Evolutionary conservation across 53 echinoderm and acorn worm species (phyloP), one percentile per base, ranked within the genome.

Genomic region (Paracentrotus lividus): DNA sequence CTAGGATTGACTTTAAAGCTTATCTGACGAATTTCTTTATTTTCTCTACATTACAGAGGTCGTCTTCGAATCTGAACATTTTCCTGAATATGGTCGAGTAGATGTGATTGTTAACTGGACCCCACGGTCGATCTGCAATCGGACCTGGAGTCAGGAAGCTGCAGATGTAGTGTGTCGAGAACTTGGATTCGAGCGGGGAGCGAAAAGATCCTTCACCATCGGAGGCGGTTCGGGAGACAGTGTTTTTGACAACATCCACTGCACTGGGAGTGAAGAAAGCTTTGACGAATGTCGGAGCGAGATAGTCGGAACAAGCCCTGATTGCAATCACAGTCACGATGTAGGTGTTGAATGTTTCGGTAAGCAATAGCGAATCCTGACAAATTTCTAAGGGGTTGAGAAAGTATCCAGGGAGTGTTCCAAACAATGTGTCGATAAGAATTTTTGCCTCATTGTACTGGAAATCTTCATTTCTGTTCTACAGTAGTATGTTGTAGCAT

Each of bases 241-340:
- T 18, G 67, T 67, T 24, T 36, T 75, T 9, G 75, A 75, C 20
- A 75, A 36, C 21, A 36, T 75, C 5, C 75, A 18, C 75, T 75
- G 75, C 75, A 75, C 36, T 40, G 75, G 75, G 36, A 29, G 40
- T 18, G 75, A 75, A 42, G 75, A 75, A 40, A 75, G 36, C 36
- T 75, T 75, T 75, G 21, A 21, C 5, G 75, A 75, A 2, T 75
- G 75, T 75, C 38, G 75, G 75, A 75, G 75, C 21, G 75, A 75
- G 75, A 38, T 75, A 5, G 75, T 75, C 42, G 10, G 15, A 16
- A 18, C 75, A 40, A 18, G 42, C 13, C 3, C 36, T 4, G 75
- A 42, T 18, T 75, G 75, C 75, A 42, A 75, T 38, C 75, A 75
- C 13, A 75, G 29, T 2, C 36, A 42, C 20, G 75, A 75, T 36